phyloP scores from a whole-genome alignment of 2,797 vertebrate species.

The Caiman crocodilus region DNA sequence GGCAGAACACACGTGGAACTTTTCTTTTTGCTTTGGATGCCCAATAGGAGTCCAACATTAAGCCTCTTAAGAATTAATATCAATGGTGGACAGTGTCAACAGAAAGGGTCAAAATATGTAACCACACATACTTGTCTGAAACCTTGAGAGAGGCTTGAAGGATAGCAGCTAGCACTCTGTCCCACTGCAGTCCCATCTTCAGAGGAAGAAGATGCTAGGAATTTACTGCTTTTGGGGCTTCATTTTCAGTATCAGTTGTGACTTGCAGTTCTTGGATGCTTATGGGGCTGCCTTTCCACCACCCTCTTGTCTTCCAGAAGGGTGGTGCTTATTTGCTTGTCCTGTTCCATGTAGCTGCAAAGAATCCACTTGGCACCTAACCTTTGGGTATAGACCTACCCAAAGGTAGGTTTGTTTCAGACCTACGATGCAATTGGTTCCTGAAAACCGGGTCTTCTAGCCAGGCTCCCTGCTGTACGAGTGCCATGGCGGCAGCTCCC shows the following conservation, averaged over 20 bases:
- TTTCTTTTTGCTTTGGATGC: neutral
- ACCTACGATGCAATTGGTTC: too few species aligned
- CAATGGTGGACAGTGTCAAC: neutral
- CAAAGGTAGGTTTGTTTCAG: too few species aligned
- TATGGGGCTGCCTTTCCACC: neutral
- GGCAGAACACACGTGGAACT: neutral
- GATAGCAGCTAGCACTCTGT: neutral
- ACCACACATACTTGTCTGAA: neutral
- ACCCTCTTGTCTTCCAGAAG: neutral
- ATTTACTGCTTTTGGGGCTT: neutral
- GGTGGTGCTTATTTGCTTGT: neutral
- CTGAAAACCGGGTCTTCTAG: too few species aligned
- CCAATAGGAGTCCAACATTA: neutral
- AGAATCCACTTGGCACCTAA: too few species aligned
- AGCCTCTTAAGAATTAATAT: too few species aligned
- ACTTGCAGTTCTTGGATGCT: neutral
- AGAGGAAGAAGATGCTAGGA: neutral
- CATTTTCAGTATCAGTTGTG: neutral
- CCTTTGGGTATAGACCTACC: too few species aligned
- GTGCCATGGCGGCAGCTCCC: too few species aligned
- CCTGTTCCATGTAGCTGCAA: too few species aligned
- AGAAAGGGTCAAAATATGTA: neutral
- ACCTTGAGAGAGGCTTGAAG: neutral
- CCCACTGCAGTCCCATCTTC: neutral
- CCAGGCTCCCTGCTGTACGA: too few species aligned